A percentile compares a stretch with the other conserved stretches of the same genome.
Conservation (phyloP, 2,888 invertebrate genomes). For the Chalcosyrphus nemorum region DNA sequence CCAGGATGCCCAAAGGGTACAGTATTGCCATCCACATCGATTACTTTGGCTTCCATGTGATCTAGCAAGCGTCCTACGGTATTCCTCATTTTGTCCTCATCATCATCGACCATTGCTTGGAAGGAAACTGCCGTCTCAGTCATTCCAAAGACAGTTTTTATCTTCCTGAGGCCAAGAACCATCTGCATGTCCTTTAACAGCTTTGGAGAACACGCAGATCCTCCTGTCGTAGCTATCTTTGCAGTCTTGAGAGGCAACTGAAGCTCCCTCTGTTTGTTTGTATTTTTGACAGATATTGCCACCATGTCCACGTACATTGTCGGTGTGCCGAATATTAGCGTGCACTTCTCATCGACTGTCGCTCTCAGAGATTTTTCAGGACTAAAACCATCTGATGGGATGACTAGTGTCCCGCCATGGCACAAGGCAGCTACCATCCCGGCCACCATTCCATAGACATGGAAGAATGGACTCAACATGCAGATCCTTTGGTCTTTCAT, state of each 20-base stretch:
- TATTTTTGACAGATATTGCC: too few species aligned
- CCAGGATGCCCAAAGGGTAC: constrained; percentile 86
- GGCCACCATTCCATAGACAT: constrained; percentile 88
- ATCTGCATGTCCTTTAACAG: constrained; percentile 83
- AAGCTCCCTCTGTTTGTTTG: constrained; percentile 82
- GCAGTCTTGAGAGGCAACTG: constrained; percentile 81
- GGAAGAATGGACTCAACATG: constrained; percentile 88
- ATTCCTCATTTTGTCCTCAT: constrained; percentile 78
- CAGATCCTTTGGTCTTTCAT: constrained; percentile 82
- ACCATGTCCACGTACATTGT: constrained; percentile 92
- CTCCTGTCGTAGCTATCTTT: constrained; percentile 86
- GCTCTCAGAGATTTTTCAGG: constrained; percentile 84
- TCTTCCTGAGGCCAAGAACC: constrained; percentile 81
- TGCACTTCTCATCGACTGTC: constrained; percentile 87
- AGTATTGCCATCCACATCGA: constrained; percentile 84
- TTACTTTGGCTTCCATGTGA: constrained; percentile 83
- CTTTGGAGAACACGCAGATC: constrained; percentile 86
- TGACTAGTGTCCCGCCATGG: constrained; percentile 84
- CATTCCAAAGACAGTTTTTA: constrained; percentile 83
- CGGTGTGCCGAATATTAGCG: constrained; percentile 87
- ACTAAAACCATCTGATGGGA: constrained; percentile 84
- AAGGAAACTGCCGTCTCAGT: constrained; percentile 83
- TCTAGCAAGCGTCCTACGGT: constrained; percentile 83
- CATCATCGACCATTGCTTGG: constrained; percentile 82
- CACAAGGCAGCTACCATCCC: constrained; percentile 84